phyloP scores from a whole-genome alignment of 2,113 vertebrate species.

The Clarias macrocephalus region DNA sequence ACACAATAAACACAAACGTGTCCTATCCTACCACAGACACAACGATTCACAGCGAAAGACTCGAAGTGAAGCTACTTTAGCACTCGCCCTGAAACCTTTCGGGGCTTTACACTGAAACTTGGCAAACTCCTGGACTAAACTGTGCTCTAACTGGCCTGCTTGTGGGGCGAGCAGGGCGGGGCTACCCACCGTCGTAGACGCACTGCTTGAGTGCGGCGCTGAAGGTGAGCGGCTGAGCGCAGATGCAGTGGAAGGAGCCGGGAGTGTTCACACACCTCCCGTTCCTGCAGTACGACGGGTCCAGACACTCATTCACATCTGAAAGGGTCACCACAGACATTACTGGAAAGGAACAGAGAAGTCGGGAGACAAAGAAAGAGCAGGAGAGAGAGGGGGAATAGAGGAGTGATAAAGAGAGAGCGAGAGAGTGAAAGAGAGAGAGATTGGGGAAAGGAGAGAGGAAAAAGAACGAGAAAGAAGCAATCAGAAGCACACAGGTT shows the following conservation, averaged over 20 bases:
- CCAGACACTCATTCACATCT: conserved; percentile 91
- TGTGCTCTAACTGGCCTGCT: conserved; percentile 2
- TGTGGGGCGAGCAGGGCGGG: conserved; percentile 19
- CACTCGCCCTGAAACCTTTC: neutral
- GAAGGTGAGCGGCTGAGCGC: conserved; percentile 81
- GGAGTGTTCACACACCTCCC: conserved; percentile 86
- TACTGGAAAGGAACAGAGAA: conserved; percentile 52
- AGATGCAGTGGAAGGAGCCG: conserved; percentile 88
- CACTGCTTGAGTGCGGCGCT: conserved; percentile 81
- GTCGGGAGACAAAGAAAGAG: conserved; percentile 29
- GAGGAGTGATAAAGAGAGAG: conserved; percentile 22
- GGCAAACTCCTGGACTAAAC: conserved; percentile 4
- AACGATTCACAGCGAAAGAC: conserved; percentile 12
- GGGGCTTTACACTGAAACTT: neutral
- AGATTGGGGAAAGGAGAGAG: conserved; percentile 1
- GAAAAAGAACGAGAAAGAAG: conserved; percentile 46
- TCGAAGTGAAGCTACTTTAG: neutral
- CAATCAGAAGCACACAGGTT: conserved; percentile 55
- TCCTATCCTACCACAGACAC: conserved; percentile 33
- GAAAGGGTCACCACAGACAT: conserved; percentile 78
- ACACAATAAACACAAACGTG: conserved; percentile 44
- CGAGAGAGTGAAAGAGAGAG: conserved; percentile 23
- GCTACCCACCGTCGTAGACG: conserved; percentile 82
- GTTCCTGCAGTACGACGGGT: conserved; percentile 83
- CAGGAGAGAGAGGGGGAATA: conserved; percentile 16